Evolutionary conservation across 2,113 vertebrate species (phyloP).

Genomic region (Stegostoma tigrinum): DNA sequence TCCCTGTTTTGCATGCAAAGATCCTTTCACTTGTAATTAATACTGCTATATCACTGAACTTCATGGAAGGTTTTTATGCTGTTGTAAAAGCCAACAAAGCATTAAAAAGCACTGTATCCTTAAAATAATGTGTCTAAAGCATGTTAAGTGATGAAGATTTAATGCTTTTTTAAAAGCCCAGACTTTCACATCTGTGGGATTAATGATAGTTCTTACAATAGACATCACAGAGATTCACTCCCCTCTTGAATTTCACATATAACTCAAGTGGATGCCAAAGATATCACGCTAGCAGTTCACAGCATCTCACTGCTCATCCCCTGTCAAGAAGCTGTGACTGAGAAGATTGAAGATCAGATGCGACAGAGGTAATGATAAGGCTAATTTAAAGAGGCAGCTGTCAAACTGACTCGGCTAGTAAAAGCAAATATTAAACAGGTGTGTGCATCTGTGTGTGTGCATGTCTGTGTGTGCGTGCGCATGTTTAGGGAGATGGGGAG

Average conservation of each 20-base stretch:
- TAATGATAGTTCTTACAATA: neutral
- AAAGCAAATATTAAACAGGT: neutral
- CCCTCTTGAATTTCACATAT: conserved; percentile 35
- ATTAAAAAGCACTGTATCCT: conserved; percentile 27
- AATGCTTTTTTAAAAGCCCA: conserved; percentile 11
- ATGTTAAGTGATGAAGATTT: conserved; percentile 20
- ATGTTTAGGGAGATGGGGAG: neutral
- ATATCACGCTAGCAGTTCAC: conserved; percentile 1
- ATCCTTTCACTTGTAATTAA: conserved; percentile 1
- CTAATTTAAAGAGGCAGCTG: neutral
- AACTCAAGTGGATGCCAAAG: conserved; percentile 33
- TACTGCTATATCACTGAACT: neutral
- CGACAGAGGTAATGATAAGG: neutral
- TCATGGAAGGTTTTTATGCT: neutral
- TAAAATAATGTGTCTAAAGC: conserved; percentile 4
- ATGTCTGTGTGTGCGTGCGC: neutral
- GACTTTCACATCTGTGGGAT: conserved; percentile 13
- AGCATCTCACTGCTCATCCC: neutral
- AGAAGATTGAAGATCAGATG: conserved; percentile 34
- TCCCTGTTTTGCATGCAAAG: neutral
- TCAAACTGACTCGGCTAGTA: neutral
- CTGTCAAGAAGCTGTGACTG: neutral
- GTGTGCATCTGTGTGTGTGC: no score
- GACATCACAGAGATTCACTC: conserved; percentile 10
- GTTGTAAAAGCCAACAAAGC: neutral